A percentile compares a stretch with the other conserved stretches of the same genome.
Conservation (phyloP, 2,888 invertebrate genomes). For the Bursaphelenchus okinawaensis region DNA sequence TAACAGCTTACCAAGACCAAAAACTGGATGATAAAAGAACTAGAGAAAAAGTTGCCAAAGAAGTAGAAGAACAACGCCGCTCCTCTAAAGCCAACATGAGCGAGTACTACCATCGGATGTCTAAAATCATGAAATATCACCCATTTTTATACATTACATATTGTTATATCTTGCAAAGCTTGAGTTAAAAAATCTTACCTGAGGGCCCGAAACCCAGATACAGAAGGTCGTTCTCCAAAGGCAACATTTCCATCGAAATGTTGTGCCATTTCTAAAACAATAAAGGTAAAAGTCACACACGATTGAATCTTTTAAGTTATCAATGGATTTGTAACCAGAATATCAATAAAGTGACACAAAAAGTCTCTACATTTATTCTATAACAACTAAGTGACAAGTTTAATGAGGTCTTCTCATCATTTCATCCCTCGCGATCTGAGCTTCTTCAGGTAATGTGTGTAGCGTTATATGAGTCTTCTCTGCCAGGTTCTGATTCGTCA, state of each 20-base stretch:
- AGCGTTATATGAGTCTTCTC: neutral
- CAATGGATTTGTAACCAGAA: neutral
- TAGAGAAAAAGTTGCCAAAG: constrained; percentile 80
- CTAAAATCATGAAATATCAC: constrained; percentile 25
- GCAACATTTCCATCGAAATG: constrained; percentile 29
- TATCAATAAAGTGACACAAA: no score
- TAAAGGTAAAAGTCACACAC: neutral
- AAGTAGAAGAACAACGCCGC: constrained; percentile 77
- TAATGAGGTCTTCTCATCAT: no score
- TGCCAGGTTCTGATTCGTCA: constrained; percentile 5
- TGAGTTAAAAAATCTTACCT: no score
- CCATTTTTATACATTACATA: neutral
- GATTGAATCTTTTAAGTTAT: no score
- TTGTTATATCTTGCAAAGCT: neutral
- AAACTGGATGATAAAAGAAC: constrained; percentile 91
- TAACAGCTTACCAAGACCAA: constrained; percentile 75
- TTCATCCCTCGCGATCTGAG: neutral
- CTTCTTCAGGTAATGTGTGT: constrained; percentile 16
- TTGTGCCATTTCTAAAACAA: constrained; percentile 29
- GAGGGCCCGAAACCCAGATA: constrained; percentile 23
- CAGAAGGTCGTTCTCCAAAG: constrained; percentile 28
- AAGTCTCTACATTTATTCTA: neutral
- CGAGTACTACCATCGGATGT: constrained; percentile 47
- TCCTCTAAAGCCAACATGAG: constrained; percentile 70
- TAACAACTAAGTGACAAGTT: constrained; percentile 9